These are phyloP conservation scores for Germaria angustata DNA, from an alignment of 2,888 invertebrate genomes.

Conservation along the genomic window DNA sequence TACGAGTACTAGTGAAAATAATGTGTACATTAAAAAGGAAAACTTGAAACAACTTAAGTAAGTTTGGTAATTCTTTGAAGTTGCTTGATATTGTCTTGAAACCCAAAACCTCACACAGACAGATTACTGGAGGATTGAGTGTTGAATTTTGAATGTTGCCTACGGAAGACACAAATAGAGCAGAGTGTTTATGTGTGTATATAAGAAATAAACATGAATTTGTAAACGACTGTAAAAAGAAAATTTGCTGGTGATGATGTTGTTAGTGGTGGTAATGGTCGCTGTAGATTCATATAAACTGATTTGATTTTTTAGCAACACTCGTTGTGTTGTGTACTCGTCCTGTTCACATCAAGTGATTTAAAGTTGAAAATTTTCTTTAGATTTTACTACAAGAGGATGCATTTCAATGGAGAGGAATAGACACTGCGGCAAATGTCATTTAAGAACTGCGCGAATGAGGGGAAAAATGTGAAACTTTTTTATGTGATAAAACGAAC, in stretches of 20 bases:
- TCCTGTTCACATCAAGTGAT: conserved; percentile 43
- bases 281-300: conserved; percentile 35
- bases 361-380: conserved; percentile 46
- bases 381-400: conserved; percentile 9
- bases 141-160: conserved; percentile 44
- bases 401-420: conserved; percentile 32
- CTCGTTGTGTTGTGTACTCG: not conserved
- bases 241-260: conserved; percentile 45
- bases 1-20: conserved; percentile 37
- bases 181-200: not conserved
- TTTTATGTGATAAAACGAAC: conserved; percentile 5
- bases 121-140: conserved; percentile 62
- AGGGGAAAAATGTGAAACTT: conserved; percentile 18
- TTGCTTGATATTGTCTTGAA: conserved; percentile 49
- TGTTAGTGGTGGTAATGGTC: conserved; percentile 21
- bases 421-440: conserved; percentile 66
- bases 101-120: conserved; percentile 58
- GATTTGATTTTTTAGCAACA: conserved; percentile 38
- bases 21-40: conserved; percentile 33
- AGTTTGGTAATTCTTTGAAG: conserved; percentile 56
- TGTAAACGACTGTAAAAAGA: conserved; percentile 56
- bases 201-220: conserved; percentile 43
- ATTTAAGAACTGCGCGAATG: conserved; percentile 50
- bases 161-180: not conserved
- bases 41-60: conserved; percentile 50